phyloP scores from a whole-genome alignment of 1,140 invertebrate genomes.

The Eubasilissa regina region DNA sequence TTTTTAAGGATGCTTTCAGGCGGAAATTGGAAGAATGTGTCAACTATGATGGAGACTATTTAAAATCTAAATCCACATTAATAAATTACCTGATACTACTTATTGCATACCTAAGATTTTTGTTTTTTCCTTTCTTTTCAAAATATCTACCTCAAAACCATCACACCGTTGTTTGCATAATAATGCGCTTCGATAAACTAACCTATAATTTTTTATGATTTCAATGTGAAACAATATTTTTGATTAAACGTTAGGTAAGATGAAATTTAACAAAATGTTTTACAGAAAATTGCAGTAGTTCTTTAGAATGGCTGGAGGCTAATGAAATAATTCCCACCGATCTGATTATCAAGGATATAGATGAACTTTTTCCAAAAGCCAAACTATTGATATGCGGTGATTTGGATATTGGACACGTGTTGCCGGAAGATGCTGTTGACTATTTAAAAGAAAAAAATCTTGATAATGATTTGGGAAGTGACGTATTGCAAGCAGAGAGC shows the following conservation, averaged over 20 bases:
- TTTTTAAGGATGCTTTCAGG: no score
- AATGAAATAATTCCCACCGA: slow-evolving; percentile 63
- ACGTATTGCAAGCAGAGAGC: slow-evolving; percentile 76
- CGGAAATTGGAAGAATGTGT: no score
- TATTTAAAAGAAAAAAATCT: slow-evolving; percentile 64
- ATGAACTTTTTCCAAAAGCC: slow-evolving; percentile 63
- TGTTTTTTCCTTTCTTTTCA: no score
- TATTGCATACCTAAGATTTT: no score
- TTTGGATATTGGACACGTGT: slow-evolving; percentile 71
- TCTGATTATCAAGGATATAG: slow-evolving; percentile 63
- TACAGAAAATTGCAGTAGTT: background rate
- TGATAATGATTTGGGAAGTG: slow-evolving; percentile 59
- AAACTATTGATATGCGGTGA: slow-evolving; percentile 68
- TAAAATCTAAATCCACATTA: no score
- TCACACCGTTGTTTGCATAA: no score
- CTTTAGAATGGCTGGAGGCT: slow-evolving; percentile 64
- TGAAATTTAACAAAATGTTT: slow-evolving; percentile 54
- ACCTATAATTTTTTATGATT: background rate
- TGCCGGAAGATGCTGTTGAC: slow-evolving; percentile 63
- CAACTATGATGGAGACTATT: no score
- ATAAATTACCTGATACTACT: no score
- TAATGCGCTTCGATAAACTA: no score
- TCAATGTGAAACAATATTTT: background rate
- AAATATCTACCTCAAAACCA: no score
- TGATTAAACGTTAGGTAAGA: slow-evolving; percentile 53